Percentiles rank a stretch among this genome's conserved stretches.
These are phyloP conservation scores for Eumacrocentrus americanus DNA, from an alignment of 2,888 invertebrate genomes.

Conservation along the genomic window DNA sequence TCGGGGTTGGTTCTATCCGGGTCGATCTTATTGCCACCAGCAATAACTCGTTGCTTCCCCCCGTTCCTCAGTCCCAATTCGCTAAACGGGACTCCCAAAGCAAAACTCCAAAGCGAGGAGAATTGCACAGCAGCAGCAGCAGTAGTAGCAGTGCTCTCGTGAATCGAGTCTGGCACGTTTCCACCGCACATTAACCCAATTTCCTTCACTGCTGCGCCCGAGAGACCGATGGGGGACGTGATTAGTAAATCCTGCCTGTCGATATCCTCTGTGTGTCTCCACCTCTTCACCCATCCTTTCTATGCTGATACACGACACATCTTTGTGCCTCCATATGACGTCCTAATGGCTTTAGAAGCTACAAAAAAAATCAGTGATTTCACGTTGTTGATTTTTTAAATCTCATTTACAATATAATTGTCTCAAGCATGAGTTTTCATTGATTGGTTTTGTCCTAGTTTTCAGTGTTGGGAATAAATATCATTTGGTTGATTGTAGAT, in stretches of 20 bases:
- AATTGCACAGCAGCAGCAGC: neutral
- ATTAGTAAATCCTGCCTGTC: conserved; percentile 42
- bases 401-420: no score
- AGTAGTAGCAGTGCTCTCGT: conserved; percentile 6
- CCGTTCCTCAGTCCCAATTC: neutral
- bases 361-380: no score
- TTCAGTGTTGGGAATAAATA: neutral
- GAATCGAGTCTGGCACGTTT: conserved; percentile 48
- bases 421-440: no score
- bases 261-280: conserved; percentile 34
- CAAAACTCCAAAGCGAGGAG: neutral
- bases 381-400: no score
- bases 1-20: conserved; percentile 1
- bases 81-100: neutral
- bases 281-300: conserved; percentile 10
- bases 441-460: neutral
- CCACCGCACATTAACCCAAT: conserved; percentile 55
- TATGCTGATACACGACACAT: neutral
- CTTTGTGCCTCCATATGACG: neutral
- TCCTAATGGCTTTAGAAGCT: no score
- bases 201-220: conserved; percentile 36
- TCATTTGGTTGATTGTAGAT: neutral
- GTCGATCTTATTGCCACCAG: conserved; percentile 2
- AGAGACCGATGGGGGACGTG: conserved; percentile 36
- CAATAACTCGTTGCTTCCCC: neutral